Conservation (phyloP, 2,113 vertebrate species). For the Gymnogyps californianus region DNA sequence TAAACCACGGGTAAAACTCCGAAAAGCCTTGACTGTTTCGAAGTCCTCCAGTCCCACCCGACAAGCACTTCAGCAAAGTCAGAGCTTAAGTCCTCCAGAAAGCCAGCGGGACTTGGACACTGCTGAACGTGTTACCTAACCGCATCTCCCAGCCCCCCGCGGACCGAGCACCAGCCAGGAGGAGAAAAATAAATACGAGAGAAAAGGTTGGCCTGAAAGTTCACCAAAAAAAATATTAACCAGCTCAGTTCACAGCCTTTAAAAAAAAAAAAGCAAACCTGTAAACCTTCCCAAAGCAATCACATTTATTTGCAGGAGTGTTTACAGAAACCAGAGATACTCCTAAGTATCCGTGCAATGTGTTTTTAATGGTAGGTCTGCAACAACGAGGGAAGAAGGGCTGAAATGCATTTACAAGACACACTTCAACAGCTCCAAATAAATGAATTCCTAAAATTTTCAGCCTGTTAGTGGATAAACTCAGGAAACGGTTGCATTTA, state of each 20-base stretch:
- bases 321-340: not conserved
- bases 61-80: not conserved
- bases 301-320: not conserved
- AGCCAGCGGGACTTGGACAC: not conserved
- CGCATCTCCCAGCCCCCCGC: rapidly evolving
- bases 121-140: not conserved
- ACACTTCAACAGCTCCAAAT: not conserved
- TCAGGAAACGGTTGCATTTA: rapidly evolving
- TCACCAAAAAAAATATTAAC: not conserved
- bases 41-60: not conserved
- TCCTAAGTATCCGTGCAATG: not conserved
- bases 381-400: not conserved
- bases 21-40: rapidly evolving
- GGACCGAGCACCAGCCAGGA: not conserved
- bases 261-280: not conserved
- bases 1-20: not conserved
- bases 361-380: not conserved
- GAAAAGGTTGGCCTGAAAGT: not conserved
- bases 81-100: not conserved
- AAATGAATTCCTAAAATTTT: not conserved
- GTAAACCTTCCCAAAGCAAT: not conserved
- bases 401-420: not conserved
- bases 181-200: not conserved
- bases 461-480: not conserved
- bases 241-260: not conserved